Conservation (phyloP, 2,113 vertebrate species). For the Trochalopteron elliotii region DNA sequence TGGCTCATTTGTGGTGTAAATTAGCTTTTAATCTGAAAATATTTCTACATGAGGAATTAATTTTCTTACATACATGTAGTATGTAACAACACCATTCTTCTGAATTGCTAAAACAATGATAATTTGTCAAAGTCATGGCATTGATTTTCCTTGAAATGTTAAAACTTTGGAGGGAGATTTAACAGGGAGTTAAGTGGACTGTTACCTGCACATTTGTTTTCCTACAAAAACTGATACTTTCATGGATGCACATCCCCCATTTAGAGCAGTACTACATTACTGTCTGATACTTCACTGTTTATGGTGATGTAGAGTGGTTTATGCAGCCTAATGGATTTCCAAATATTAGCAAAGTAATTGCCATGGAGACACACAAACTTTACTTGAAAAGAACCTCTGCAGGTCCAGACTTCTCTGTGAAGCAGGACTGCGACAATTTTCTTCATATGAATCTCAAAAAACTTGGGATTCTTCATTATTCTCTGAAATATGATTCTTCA, state of each 20-base stretch:
- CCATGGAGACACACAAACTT: neutral
- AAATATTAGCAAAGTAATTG: neutral
- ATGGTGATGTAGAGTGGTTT: neutral
- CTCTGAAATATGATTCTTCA: neutral
- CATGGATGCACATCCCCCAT: fast-evolving
- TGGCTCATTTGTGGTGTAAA: neutral
- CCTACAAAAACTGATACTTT: neutral
- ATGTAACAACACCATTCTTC: fast-evolving
- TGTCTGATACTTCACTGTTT: neutral
- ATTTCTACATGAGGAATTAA: neutral
- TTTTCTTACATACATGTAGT: neutral
- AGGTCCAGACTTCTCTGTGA: neutral
- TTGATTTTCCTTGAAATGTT: neutral
- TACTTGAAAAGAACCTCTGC: neutral
- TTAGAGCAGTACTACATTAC: neutral
- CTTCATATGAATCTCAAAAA: neutral
- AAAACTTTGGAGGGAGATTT: neutral
- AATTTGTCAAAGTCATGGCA: neutral
- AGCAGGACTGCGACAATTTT: fast-evolving
- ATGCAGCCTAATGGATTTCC: neutral
- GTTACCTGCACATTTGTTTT: neutral
- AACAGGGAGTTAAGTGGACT: neutral
- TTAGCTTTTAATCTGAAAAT: neutral
- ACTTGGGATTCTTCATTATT: neutral
- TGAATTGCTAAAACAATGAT: neutral